Conservation (phyloP, 2,888 invertebrate species). For the Tigriopus californicus region DNA sequence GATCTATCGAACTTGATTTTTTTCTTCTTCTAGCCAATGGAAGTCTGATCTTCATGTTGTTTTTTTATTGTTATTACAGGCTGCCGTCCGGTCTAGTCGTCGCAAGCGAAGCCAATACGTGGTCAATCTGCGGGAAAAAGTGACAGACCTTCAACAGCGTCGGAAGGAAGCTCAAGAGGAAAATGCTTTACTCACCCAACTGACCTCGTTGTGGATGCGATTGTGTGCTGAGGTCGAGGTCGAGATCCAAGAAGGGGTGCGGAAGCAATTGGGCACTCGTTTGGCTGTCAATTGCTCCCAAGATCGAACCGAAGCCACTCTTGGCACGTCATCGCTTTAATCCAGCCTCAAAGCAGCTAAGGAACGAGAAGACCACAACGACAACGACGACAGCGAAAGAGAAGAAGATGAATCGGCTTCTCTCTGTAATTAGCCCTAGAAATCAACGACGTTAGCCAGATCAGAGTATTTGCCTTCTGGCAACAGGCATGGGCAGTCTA, state of each 20-base stretch:
- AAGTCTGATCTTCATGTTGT: not conserved
- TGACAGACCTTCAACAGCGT: not conserved
- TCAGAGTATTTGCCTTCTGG: too few species aligned
- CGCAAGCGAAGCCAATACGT: slow-evolving; percentile 10
- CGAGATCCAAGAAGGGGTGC: slow-evolving; percentile 8
- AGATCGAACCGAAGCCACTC: too few species aligned
- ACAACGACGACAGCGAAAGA: too few species aligned
- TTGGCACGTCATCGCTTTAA: too few species aligned
- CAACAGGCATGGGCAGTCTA: too few species aligned
- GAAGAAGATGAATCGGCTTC: too few species aligned
- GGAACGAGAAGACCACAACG: too few species aligned
- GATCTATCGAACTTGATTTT: not conserved
- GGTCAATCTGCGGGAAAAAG: not conserved
- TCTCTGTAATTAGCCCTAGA: too few species aligned
- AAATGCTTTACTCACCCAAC: slow-evolving; percentile 2
- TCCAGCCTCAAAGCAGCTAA: too few species aligned
- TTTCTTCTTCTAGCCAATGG: not conserved
- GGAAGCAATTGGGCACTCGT: not conserved
- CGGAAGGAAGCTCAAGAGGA: not conserved
- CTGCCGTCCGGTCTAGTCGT: slow-evolving; percentile 10
- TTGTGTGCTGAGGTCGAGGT: not conserved
- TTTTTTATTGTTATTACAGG: slow-evolving; percentile 2
- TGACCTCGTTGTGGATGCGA: slow-evolving; percentile 1
- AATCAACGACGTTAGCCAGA: too few species aligned
- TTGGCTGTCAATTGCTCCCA: too few species aligned